Base-by-base conservation (phyloP, 2,797 vertebrate species). In the Centroberyx gerrardi region DNA sequence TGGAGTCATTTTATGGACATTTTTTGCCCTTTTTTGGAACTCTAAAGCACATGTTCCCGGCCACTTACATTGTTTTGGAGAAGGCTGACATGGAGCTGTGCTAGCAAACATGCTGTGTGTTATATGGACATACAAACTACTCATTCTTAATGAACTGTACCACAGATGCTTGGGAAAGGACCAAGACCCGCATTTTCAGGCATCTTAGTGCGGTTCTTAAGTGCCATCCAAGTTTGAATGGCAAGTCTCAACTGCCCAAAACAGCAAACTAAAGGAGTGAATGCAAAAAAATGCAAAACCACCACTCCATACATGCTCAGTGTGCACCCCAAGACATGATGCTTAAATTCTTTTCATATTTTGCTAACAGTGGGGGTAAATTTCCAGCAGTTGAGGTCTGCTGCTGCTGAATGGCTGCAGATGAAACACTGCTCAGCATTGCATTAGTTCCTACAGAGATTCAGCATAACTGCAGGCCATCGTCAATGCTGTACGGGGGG, bases 371-470 rank as follows among this genome's bases (percentile, higher is more conserved):
- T 5, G 69, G 22, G n/a, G 68, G 54, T 38, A 54, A 12, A 60
- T 74, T 85, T 84, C 69, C 76, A 85, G 72, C 80, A 72, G 70
- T 68, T 77, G 73, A 78, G 72, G 64, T 62, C 75, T 79, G 68
- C 67, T 84, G 74, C 80, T 74, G 79, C 72, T 89, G 71, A 88
- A 75, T 76, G 73, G 38, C 5, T 71, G 17, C 60, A 59, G 78
- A 88, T 81, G 73, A 91, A 89, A 72, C 74, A 22, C n/a, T 49
- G 61, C 62, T 78, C 74, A 84, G 82, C 86, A 28, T 3, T 53
- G 49, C 73, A 66, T 58, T 2, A 5, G 28, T 49, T 88, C 79
- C 78, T 69, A 31, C 67, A 33, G 68, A 74, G 85, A 83, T 55
- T 17, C 53, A 48, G 31, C 17, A 1, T 36, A 33, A 86, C 81